phyloP scores from a whole-genome alignment of 2,888 invertebrate genomes.

The Hemicrepidius hirtus region DNA sequence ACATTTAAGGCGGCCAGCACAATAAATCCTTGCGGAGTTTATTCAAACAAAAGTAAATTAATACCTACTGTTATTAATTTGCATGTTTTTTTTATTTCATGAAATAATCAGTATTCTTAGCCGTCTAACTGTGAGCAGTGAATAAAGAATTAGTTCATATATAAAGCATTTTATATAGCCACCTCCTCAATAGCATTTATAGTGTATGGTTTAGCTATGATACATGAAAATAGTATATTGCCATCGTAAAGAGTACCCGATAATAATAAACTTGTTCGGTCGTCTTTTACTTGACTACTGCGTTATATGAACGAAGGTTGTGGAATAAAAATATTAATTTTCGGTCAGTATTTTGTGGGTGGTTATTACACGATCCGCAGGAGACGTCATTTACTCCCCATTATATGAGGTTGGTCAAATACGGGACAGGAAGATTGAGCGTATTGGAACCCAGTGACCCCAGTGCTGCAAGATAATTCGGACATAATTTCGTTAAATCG shows the following conservation, averaged over 20 bases:
- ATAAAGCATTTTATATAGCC: too few relatives aligned
- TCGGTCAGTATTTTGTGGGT: slow-evolving; percentile 24
- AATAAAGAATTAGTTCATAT: too few relatives aligned
- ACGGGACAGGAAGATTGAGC: slow-evolving; percentile 25
- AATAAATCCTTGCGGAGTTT: too few relatives aligned
- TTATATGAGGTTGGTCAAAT: slow-evolving; percentile 23
- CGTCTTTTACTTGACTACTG: neutral
- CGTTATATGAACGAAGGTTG: slow-evolving; percentile 17
- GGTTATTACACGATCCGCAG: slow-evolving; percentile 17
- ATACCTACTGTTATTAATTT: too few relatives aligned
- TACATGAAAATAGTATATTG: slow-evolving; percentile 21
- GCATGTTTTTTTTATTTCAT: too few relatives aligned
- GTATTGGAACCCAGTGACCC: slow-evolving; percentile 34
- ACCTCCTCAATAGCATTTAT: too few relatives aligned
- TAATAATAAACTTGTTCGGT: slow-evolving; percentile 16
- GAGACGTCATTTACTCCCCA: slow-evolving; percentile 26
- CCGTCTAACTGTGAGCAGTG: too few relatives aligned
- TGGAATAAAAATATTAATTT: slow-evolving; percentile 30
- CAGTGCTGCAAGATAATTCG: slow-evolving; percentile 37
- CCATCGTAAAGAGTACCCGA: slow-evolving; percentile 11
- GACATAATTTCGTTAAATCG: slow-evolving; percentile 43
- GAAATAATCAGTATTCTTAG: too few relatives aligned
- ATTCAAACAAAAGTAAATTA: too few relatives aligned
- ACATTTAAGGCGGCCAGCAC: too few relatives aligned
- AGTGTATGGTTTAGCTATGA: neutral